Percentiles rank a stretch among this genome's conserved stretches.
Conservation (phyloP, 2,888 invertebrate genomes). For the Crioceris asparagi region DNA sequence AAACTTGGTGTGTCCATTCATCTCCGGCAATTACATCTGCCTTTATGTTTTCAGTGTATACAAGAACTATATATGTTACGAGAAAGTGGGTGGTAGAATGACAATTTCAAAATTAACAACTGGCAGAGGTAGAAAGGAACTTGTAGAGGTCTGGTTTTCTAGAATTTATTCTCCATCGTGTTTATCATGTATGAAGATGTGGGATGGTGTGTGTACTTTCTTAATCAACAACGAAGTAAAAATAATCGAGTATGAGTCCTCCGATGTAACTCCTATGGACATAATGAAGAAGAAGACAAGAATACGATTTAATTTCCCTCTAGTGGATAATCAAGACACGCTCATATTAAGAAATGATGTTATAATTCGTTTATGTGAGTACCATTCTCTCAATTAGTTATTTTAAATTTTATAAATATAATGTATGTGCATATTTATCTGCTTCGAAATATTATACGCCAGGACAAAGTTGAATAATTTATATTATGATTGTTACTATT, state of each 20-base stretch:
- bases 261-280: conserved; percentile 25
- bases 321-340: conserved; percentile 22
- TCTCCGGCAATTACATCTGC: too few relatives aligned
- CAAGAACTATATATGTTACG: conserved; percentile 33
- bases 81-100: conserved; percentile 32
- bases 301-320: conserved; percentile 22
- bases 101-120: conserved; percentile 29
- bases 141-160: conserved; percentile 33
- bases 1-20: too few relatives aligned
- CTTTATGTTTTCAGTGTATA: conserved; percentile 32
- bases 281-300: conserved; percentile 21
- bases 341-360: conserved; percentile 32
- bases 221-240: conserved; percentile 33
- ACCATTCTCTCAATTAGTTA: conserved; percentile 1
- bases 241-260: conserved; percentile 27
- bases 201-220: conserved; percentile 34
- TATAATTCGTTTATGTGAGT: conserved; percentile 33
- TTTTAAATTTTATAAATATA: too few relatives aligned
- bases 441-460: too few relatives aligned
- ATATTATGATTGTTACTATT: too few relatives aligned
- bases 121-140: conserved; percentile 21
- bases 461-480: too few relatives aligned
- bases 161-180: conserved; percentile 34
- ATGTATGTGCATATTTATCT: too few relatives aligned
- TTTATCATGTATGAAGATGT: conserved; percentile 33